A percentile compares a stretch with the other conserved stretches of the same genome.
These are phyloP conservation scores for Drosophila anomalata DNA, from an alignment of 2,888 invertebrate genomes.

Conservation along the genomic window DNA sequence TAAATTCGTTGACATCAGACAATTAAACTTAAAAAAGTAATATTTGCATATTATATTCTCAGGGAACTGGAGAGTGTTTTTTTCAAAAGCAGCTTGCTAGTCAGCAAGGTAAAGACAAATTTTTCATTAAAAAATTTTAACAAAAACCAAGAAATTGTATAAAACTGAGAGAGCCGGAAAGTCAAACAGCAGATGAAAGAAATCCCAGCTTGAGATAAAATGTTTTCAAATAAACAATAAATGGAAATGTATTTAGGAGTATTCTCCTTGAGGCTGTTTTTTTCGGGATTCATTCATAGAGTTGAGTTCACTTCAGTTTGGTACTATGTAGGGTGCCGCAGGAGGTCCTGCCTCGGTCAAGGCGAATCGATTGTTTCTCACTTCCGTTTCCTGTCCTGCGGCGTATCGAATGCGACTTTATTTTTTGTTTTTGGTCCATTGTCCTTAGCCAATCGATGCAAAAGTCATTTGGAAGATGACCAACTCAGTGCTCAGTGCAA, in stretches of 20 bases:
- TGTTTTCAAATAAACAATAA: conserved; percentile 59
- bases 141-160: background rate
- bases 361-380: conserved; percentile 36
- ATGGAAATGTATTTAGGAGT: conserved; percentile 55
- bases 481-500: conserved; percentile 37
- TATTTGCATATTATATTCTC: conserved; percentile 31
- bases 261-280: conserved; percentile 47
- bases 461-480: conserved; percentile 59
- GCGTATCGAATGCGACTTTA: conserved; percentile 71
- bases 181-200: conserved; percentile 31
- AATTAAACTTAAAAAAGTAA: conserved; percentile 49
- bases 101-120: conserved; percentile 38
- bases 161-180: conserved; percentile 6
- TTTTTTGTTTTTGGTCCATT: conserved; percentile 54
- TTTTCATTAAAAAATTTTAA: conserved; percentile 13
- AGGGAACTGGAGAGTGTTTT: conserved; percentile 7
- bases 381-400: conserved; percentile 77
- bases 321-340: conserved; percentile 55
- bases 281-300: conserved; percentile 57
- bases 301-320: conserved; percentile 52
- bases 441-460: conserved; percentile 60
- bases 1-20: conserved; percentile 27
- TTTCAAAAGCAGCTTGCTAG: background rate
- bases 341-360: conserved; percentile 33
- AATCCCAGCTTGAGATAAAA: conserved; percentile 60